phyloP scores from a whole-genome alignment of 1,140 invertebrate species.

The Heliothis virescens region DNA sequence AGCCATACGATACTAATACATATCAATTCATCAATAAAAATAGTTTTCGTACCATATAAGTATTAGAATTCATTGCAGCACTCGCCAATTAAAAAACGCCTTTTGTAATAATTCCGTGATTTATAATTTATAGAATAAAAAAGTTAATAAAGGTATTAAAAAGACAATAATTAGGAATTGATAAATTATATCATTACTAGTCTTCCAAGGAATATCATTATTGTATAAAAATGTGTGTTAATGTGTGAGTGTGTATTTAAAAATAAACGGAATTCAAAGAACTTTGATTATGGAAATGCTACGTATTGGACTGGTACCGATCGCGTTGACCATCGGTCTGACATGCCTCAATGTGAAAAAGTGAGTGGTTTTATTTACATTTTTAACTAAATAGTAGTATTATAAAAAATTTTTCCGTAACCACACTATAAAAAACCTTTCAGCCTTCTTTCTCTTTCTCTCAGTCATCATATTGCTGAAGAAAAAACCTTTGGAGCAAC shows the following conservation, averaged over 20 bases:
- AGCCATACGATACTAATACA: too few species aligned
- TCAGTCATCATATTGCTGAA: too few species aligned
- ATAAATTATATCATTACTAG: conserved; percentile 32
- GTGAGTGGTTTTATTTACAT: conserved; percentile 63
- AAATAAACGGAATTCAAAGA: neutral
- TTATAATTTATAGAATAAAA: too few species aligned
- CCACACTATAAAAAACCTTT: too few species aligned
- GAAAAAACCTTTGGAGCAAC: too few species aligned
- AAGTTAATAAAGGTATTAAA: neutral
- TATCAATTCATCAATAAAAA: too few species aligned
- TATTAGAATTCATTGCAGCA: too few species aligned
- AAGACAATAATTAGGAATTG: neutral
- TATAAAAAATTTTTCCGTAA: too few species aligned
- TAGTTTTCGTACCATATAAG: too few species aligned
- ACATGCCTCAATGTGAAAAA: conserved; percentile 81
- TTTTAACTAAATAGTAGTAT: neutral
- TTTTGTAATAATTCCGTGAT: too few species aligned
- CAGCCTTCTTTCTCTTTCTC: too few species aligned
- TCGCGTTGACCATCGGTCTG: conserved; percentile 74
- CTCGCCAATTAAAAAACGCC: too few species aligned
- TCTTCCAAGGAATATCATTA: conserved; percentile 16
- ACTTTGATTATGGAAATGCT: conserved; percentile 69
- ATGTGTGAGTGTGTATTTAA: conserved; percentile 44
- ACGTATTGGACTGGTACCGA: conserved; percentile 69
- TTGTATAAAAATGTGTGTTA: conserved; percentile 26